These are phyloP conservation scores for Halotydeus destructor DNA, from an alignment of 1,140 invertebrate genomes.

Conservation along the genomic window DNA sequence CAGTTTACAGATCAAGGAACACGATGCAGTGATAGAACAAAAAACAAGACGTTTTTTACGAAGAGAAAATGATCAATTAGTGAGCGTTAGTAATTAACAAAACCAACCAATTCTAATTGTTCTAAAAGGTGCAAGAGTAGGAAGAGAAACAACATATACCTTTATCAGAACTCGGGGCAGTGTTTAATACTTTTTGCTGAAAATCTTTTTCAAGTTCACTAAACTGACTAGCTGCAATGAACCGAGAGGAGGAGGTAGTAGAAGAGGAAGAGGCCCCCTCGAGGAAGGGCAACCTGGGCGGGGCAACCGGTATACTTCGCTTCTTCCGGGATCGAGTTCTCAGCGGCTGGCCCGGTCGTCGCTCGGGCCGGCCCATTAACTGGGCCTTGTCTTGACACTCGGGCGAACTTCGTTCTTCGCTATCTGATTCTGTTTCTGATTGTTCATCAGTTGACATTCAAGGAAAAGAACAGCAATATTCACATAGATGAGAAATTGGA, in stretches of 20 bases:
- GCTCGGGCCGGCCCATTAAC: conserved; percentile 33
- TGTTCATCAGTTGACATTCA: neutral
- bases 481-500: neutral
- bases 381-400: conserved; percentile 34
- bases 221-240: conserved; percentile 1
- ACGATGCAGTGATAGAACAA: neutral
- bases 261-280: conserved; percentile 16
- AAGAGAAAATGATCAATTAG: neutral
- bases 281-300: conserved; percentile 49
- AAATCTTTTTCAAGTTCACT: neutral
- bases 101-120: neutral
- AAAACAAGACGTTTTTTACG: neutral
- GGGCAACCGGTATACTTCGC: conserved; percentile 56
- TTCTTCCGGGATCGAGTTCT: conserved; percentile 56
- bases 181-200: too few species aligned
- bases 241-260: conserved; percentile 6
- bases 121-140: too few species aligned
- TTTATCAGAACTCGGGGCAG: too few species aligned
- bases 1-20: too few species aligned
- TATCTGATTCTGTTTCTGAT: conserved; percentile 44
- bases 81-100: neutral
- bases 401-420: conserved; percentile 57
- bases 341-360: conserved; percentile 39
- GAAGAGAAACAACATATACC: too few species aligned
- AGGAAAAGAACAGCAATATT: neutral